Evolutionary conservation across 2,888 invertebrate genomes (phyloP), one percentile per base, ranked within the genome.

Genomic region (Callyntrura guangdongensis): DNA sequence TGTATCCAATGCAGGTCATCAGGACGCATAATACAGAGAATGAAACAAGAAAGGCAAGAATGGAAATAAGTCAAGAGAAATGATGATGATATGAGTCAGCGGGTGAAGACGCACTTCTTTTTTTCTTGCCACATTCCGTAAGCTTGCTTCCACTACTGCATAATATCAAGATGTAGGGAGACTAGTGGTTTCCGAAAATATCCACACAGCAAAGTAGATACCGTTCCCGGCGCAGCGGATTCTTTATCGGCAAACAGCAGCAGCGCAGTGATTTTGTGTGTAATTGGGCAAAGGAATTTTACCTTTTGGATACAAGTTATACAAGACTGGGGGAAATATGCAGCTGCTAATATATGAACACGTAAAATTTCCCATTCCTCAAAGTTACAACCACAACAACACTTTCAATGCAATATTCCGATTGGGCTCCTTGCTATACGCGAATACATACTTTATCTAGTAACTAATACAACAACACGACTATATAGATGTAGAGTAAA

Each of bases 261-360:
- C 61, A 53, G 53, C 20, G 17, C 61, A 69, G 12, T 77, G 64
- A 81, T 85, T 72, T 74, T 59, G 2, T 69, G 22, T 61, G 88
- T 88, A 88, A 83, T 88, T 88, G 88, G 88, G 53, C 27, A 53
- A 69, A 88, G 69, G 88, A 83, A 88, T 72, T 82, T 88, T 59
- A 69, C 69, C 84, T 69, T 47, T 49, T 67, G 69, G 82, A 20
- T 12, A 82, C n/a, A 69, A 3, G 17, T 59, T 61, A 8, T 20
- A 61, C 11, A 22, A 25, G 22, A 0, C 25, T 25, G 20, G 9
- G 6, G 64, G 5, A 64, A 25, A 17, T 69, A 72, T 72, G 72
- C 47, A 72, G 45, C 20, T 49, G 49, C 49, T 49, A 11, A 74
- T 53, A 74, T 64, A 53, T 74, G 11, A 22, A n/a, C 22, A 45